phyloP scores from a whole-genome alignment of 2,113 vertebrate species.

The Neopipo cinnamomea region DNA sequence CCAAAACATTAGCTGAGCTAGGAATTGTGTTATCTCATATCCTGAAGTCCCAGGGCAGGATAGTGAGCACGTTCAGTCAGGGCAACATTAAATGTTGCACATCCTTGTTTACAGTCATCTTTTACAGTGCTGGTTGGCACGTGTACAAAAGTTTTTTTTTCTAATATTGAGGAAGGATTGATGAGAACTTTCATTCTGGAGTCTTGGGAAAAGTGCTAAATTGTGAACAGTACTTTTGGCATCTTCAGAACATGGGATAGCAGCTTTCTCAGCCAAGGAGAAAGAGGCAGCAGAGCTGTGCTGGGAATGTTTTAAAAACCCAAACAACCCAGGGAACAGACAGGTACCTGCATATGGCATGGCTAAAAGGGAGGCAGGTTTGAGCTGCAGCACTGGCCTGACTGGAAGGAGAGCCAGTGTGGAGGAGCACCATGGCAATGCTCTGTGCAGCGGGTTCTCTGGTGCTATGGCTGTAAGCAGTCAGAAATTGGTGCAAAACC shows the following conservation, averaged over 20 bases:
- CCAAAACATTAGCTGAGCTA: neutral
- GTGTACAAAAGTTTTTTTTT: neutral
- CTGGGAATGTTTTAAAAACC: neutral
- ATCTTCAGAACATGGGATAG: neutral
- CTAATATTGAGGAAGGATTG: neutral
- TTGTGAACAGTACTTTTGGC: neutral
- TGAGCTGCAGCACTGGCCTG: rapidly evolving
- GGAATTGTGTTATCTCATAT: neutral
- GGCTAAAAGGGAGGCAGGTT: neutral
- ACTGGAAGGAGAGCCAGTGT: rapidly evolving
- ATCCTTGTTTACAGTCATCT: neutral
- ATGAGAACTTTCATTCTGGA: neutral
- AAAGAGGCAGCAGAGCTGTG: neutral
- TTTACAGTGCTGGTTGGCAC: neutral
- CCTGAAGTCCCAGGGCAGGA: neutral
- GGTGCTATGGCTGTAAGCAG: rapidly evolving
- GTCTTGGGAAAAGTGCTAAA: neutral
- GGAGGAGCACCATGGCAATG: neutral
- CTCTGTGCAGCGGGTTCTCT: neutral
- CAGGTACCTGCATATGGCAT: neutral
- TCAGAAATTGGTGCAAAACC: neutral
- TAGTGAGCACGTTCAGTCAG: neutral
- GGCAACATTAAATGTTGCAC: neutral
- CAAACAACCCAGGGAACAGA: neutral
- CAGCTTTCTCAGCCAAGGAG: neutral